Evolutionary conservation across 2,888 invertebrate genomes (phyloP).

Genomic region (Glaucopsyche alexis): DNA sequence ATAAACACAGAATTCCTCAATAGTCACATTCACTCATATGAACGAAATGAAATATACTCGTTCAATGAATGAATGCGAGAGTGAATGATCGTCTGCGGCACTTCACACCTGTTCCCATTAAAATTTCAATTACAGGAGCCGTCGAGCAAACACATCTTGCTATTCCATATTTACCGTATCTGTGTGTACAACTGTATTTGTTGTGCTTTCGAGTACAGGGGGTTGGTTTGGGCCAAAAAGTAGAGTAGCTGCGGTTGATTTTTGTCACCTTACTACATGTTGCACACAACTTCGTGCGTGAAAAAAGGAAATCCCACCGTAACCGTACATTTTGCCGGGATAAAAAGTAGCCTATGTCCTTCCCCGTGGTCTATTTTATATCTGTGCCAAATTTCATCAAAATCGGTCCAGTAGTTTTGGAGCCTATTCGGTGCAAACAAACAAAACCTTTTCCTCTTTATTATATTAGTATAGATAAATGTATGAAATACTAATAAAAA

Average conservation of each 20-base stretch:
- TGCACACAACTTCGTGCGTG: too few species aligned
- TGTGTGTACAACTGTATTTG: constrained; percentile 14
- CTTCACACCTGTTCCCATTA: constrained; percentile 59
- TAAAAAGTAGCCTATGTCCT: too few species aligned
- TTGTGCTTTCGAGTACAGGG: not conserved
- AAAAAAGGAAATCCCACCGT: too few species aligned
- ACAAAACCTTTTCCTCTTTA: too few species aligned
- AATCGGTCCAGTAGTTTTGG: too few species aligned
- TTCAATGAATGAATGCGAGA: not conserved
- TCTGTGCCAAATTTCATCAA: too few species aligned
- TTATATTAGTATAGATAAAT: too few species aligned
- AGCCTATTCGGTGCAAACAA: too few species aligned
- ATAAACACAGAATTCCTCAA: too few species aligned
- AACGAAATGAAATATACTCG: not conserved
- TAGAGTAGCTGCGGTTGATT: not conserved
- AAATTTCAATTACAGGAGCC: constrained; percentile 57
- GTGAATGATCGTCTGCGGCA: constrained; percentile 24
- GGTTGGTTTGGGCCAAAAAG: not conserved
- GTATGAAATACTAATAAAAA: too few species aligned
- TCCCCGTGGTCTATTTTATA: too few species aligned
- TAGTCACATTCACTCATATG: constrained; percentile 3
- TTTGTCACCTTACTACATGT: not conserved
- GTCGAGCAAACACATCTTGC: constrained; percentile 31
- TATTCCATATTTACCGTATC: constrained; percentile 6
- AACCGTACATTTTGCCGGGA: too few species aligned